phyloP scores from a whole-genome alignment of 1,140 invertebrate species.

The Aphaenogaster rudis region DNA sequence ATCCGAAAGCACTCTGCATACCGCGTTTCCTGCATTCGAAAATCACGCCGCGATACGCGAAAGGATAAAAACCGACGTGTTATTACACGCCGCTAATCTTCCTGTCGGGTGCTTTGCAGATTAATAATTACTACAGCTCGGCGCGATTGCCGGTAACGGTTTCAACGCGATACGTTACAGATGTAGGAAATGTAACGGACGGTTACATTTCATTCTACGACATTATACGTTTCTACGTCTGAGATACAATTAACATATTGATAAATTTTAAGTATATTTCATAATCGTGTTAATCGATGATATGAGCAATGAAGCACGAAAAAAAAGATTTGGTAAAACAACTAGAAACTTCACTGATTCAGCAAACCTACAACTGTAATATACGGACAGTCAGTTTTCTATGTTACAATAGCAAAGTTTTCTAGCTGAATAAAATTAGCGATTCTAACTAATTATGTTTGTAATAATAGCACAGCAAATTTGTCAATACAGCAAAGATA shows the following conservation, averaged over 20 bases:
- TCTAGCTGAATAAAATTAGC: no score
- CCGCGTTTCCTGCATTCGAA: constrained; percentile 41
- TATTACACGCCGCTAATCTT: constrained; percentile 38
- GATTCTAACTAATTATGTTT: no score
- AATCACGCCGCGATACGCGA: neutral
- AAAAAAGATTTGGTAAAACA: no score
- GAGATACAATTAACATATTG: constrained; percentile 2
- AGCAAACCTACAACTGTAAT: no score
- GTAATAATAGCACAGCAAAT: no score
- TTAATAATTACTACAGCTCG: neutral
- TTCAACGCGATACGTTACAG: neutral
- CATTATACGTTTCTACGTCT: neutral
- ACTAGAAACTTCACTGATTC: no score
- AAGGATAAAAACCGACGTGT: constrained; percentile 7
- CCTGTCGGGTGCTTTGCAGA: neutral
- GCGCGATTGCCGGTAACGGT: neutral
- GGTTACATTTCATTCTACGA: neutral
- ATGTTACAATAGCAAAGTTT: no score
- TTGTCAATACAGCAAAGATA: no score
- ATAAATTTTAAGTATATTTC: constrained; percentile 12
- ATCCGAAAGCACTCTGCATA: constrained; percentile 22
- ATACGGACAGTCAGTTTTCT: no score
- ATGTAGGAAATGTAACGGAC: neutral
- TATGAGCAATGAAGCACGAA: neutral
- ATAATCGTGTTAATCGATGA: neutral